A percentile compares a stretch with the other conserved stretches of the same genome.
Conservation (phyloP, 2,888 invertebrate species). For the Congeria kusceri region DNA sequence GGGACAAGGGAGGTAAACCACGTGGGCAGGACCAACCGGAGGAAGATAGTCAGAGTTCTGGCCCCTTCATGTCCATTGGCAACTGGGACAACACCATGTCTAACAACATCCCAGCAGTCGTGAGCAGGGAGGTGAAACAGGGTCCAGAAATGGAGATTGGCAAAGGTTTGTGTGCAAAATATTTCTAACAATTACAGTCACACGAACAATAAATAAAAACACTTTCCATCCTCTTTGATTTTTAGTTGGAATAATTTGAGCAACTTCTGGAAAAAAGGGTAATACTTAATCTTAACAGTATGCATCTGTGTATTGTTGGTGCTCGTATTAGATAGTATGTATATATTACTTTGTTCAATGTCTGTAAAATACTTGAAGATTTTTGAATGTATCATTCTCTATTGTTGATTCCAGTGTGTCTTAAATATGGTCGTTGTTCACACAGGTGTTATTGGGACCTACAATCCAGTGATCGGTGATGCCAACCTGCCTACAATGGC, state of each 20-base stretch:
- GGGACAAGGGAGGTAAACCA: conserved; percentile 75
- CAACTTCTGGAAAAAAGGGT: no score
- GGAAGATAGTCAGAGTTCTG: conserved; percentile 37
- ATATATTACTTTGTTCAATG: no score
- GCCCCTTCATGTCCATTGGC: conserved; percentile 84
- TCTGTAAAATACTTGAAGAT: no score
- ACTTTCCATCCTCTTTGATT: no score
- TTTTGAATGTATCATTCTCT: no score
- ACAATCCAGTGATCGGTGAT: conserved; percentile 58
- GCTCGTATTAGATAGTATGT: no score
- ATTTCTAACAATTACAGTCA: background rate
- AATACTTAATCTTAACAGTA: no score
- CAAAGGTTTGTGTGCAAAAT: no score
- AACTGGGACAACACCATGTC: conserved; percentile 85
- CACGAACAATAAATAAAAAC: background rate
- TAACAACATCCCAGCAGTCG: conserved; percentile 80
- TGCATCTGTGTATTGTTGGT: no score
- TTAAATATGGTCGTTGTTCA: background rate
- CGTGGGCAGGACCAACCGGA: conserved; percentile 28
- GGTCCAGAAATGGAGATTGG: conserved; percentile 38
- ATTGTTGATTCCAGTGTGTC: no score
- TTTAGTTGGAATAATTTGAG: no score
- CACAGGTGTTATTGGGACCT: conserved; percentile 51
- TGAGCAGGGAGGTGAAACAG: conserved; percentile 51
- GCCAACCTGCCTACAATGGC: conserved; percentile 53